phyloP scores from a whole-genome alignment of 2,797 vertebrate genomes.

The Enteromius viviparus region DNA sequence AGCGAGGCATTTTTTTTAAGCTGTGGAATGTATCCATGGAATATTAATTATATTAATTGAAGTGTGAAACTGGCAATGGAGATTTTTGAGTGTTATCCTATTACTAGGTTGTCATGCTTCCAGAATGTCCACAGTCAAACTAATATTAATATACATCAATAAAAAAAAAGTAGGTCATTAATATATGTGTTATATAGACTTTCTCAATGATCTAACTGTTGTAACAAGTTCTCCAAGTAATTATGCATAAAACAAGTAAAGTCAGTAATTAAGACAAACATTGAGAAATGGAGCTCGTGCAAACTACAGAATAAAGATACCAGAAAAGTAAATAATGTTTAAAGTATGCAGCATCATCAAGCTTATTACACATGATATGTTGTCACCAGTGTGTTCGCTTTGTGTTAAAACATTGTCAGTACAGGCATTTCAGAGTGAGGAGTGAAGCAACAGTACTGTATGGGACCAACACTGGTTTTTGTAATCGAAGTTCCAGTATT shows the following conservation, averaged over 20 bases:
- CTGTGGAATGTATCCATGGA: neutral
- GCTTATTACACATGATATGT: neutral
- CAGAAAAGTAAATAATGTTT: neutral
- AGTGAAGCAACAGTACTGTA: no score
- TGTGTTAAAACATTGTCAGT: no score
- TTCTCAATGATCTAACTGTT: neutral
- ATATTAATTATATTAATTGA: neutral
- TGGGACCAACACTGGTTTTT: neutral
- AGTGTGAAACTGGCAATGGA: neutral
- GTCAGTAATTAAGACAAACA: neutral
- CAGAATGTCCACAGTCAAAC: neutral
- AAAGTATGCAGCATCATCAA: neutral
- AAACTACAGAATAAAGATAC: neutral
- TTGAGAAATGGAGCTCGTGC: neutral
- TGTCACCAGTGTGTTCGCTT: no score
- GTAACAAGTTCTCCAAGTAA: neutral
- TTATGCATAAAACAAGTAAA: constrained; percentile 2
- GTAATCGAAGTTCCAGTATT: no score
- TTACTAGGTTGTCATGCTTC: neutral
- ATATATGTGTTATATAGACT: no score
- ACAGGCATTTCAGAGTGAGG: neutral
- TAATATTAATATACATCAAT: neutral
- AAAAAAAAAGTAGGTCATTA: neutral
- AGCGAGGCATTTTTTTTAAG: neutral
- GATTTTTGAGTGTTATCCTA: neutral